Base-by-base conservation (phyloP, 1,140 invertebrate species). In the Xylocopa sonorina region DNA sequence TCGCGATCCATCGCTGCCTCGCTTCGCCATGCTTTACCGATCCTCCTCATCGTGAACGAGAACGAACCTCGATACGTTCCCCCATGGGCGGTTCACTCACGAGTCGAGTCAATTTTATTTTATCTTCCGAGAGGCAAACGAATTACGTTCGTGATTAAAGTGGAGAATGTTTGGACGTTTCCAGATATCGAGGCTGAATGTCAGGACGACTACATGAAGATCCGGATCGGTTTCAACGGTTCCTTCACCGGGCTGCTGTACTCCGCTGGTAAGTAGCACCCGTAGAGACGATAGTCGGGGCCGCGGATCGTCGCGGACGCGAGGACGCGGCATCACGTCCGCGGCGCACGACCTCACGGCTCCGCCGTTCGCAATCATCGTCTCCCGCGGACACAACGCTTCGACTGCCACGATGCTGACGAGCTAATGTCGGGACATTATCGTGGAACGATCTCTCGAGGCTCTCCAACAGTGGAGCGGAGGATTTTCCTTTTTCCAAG, bases 201-300 rank as follows among this genome's bases (percentile, higher is more conserved):
- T 89, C 97, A 98, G 91, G 97, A 98, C 89, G 97, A 98, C 90
- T 98, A 97, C 90, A 98, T 98, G 97, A 98, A 98, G 92, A 98
- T 98, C 62, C 94, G 97, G 58, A 96, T 98, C 41, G 96, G 96
- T 12, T 98, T 98, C 92, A 98, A 98, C 92, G 97, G 97, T 29
- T 97, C 97, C 0, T 98, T 98, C 90, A 94, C 94, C 38, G 98
- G 98, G 32, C 92, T 98, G 10, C 95, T 98, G 3, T 98, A 98
- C 92, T 98, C 97, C 1, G 97, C 97, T 89, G 96, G 96, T 96
- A 93, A 93, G 83, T 21, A 21, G 14, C 32, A 41, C 18, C 46
- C 32, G 27, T n/a, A 18, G 27, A 34, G 57, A 51, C 55, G 38
- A 81, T 58, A 50, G 66, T 71, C 18, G 27, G 16, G 38, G 62